Percentiles rank a stretch among this genome's conserved stretches.
Evolutionary conservation across 2,797 vertebrate species (phyloP).

Genomic region (Dermochelys coriacea): DNA sequence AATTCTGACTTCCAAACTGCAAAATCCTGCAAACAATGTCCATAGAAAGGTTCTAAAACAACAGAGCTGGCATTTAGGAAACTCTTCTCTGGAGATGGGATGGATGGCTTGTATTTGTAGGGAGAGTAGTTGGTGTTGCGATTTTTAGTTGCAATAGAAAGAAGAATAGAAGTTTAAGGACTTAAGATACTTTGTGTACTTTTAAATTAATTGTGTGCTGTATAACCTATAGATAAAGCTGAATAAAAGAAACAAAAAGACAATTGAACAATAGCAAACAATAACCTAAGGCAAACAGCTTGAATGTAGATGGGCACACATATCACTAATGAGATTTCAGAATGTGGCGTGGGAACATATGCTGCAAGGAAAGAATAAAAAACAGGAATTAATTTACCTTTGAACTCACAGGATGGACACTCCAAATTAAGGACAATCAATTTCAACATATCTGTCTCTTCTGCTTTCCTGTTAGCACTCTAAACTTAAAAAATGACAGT

Average conservation of each 20-base stretch:
- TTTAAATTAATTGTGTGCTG: neutral
- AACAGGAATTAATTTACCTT: neutral
- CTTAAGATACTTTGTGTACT: neutral
- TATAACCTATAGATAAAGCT: neutral
- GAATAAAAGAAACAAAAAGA: neutral
- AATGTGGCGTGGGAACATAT: neutral
- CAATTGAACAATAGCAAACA: neutral
- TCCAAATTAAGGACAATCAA: neutral
- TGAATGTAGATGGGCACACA: rapidly evolving
- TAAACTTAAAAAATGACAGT: neutral
- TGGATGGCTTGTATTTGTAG: neutral
- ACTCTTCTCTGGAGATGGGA: neutral
- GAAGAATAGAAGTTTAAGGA: neutral
- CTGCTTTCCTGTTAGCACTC: neutral
- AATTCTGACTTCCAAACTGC: neutral
- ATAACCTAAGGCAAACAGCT: neutral
- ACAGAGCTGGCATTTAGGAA: neutral
- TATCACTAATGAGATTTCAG: neutral
- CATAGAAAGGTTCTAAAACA: neutral
- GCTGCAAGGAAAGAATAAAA: neutral
- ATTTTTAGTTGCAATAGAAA: neutral
- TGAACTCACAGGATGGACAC: neutral
- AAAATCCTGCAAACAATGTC: neutral
- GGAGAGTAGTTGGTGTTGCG: neutral
- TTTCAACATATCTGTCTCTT: neutral